A percentile compares a stretch with the other conserved stretches of the same genome.
Conservation (phyloP, 2,888 invertebrate genomes). For the Sminthurides aquaticus region DNA sequence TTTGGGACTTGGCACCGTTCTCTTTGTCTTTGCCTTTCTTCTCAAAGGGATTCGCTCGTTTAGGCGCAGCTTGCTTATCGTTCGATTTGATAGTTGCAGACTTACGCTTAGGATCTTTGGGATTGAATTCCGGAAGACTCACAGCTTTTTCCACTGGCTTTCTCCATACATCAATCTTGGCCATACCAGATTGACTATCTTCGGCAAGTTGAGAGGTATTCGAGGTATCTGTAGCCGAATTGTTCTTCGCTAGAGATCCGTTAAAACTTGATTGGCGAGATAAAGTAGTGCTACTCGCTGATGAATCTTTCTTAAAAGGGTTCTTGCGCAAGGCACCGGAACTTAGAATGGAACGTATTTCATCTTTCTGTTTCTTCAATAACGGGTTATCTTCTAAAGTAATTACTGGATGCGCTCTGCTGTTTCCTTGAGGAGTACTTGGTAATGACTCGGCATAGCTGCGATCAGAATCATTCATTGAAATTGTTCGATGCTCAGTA, state of each 20-base stretch:
- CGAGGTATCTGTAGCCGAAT: conserved; percentile 5
- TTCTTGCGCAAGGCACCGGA: conserved; percentile 18
- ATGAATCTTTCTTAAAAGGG: conserved; percentile 29
- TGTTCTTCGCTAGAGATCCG: neutral
- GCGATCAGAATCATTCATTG: neutral
- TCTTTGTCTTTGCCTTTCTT: conserved; percentile 25
- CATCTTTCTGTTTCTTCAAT: conserved; percentile 37
- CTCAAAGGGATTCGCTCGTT: conserved; percentile 8
- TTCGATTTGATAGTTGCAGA: conserved; percentile 1
- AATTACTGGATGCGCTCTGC: neutral
- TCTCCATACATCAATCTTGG: conserved; percentile 40
- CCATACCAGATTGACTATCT: conserved; percentile 25
- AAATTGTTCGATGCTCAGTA: conserved; percentile 10
- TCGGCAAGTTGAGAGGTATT: conserved; percentile 12
- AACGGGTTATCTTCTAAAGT: conserved; percentile 37
- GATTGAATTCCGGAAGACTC: conserved; percentile 30
- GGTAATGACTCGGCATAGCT: neutral
- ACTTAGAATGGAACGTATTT: conserved; percentile 33
- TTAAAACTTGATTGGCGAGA: conserved; percentile 11
- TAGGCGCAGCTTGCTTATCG: neutral
- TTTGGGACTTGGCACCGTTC: conserved; percentile 26
- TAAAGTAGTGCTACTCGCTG: neutral
- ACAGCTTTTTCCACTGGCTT: conserved; percentile 36
- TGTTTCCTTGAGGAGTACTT: neutral
- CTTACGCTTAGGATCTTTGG: conserved; percentile 28